phyloP scores from a whole-genome alignment of 2,888 invertebrate species.

The Andrena haemorrhoa region DNA sequence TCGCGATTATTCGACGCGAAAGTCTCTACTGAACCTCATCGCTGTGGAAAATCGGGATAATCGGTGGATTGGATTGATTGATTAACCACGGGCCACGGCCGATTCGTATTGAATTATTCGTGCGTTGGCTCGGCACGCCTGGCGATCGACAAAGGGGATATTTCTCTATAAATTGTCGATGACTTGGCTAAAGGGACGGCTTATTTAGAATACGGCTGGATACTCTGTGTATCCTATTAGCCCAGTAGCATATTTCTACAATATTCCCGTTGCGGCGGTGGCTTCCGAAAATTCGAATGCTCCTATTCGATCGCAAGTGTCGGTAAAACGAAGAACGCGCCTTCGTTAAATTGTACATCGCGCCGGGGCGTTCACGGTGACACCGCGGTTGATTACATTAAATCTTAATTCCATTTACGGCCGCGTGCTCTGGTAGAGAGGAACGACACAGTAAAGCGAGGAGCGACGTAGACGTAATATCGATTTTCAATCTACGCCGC shows the following conservation, averaged over 20 bases:
- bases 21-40: not conserved
- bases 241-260: no score
- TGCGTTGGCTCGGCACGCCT: no score
- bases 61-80: slow-evolving; percentile 24
- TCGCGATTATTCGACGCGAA: slow-evolving; percentile 10
- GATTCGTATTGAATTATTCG: not conserved
- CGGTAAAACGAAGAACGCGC: not conserved
- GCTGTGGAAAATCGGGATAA: slow-evolving; percentile 22
- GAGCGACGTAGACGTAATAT: slow-evolving; percentile 11
- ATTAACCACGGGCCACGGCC: slow-evolving; percentile 20
- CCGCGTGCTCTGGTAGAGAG: not conserved
- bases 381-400: slow-evolving; percentile 36
- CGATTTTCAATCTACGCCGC: slow-evolving; percentile 38
- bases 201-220: no score
- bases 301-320: no score
- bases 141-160: not conserved
- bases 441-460: not conserved
- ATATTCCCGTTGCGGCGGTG: not conserved
- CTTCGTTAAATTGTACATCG: slow-evolving; percentile 11
- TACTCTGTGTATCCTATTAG: no score
- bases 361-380: not conserved
- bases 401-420: slow-evolving; percentile 42
- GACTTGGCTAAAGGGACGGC: no score
- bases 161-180: not conserved
- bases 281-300: not conserved